Percentiles rank a stretch among this genome's conserved stretches.
Evolutionary conservation across 1,140 invertebrate species (phyloP).

Genomic region (Diorhabda carinulata): DNA sequence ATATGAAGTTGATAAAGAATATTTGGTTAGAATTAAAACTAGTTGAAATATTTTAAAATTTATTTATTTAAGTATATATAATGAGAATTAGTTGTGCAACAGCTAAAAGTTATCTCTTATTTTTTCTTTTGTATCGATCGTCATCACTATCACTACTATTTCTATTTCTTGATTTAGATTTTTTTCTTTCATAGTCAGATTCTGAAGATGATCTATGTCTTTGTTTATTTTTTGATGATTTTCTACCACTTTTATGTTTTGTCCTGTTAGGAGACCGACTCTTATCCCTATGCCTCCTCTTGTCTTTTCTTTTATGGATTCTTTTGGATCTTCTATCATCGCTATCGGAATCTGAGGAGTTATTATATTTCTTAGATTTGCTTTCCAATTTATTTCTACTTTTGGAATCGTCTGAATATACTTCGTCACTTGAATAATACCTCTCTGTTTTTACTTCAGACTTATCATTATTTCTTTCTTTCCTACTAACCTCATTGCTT

Average conservation of each 20-base stretch:
- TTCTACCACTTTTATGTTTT: neutral
- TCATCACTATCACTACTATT: neutral
- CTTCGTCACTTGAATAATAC: neutral
- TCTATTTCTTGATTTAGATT: neutral
- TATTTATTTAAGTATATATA: too few species aligned
- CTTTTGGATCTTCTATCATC: neutral
- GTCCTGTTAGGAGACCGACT: constrained; percentile 1
- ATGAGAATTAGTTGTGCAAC: too few species aligned
- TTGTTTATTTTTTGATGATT: constrained; percentile 5
- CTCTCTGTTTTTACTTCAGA: neutral
- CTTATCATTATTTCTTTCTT: neutral
- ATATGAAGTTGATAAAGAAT: too few species aligned
- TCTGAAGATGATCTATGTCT: neutral
- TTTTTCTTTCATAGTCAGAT: neutral
- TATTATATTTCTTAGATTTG: neutral
- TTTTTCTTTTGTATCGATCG: neutral
- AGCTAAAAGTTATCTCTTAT: neutral
- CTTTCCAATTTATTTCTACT: neutral
- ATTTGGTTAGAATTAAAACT: too few species aligned
- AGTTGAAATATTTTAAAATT: too few species aligned
- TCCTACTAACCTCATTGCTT: neutral
- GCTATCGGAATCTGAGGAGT: constrained; percentile 1
- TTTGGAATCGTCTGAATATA: neutral
- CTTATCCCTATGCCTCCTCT: constrained; percentile 9
- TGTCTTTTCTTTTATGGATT: constrained; percentile 5